Evolutionary conservation across 2,888 invertebrate genomes (phyloP).

Genomic region (Mimas tiliae): DNA sequence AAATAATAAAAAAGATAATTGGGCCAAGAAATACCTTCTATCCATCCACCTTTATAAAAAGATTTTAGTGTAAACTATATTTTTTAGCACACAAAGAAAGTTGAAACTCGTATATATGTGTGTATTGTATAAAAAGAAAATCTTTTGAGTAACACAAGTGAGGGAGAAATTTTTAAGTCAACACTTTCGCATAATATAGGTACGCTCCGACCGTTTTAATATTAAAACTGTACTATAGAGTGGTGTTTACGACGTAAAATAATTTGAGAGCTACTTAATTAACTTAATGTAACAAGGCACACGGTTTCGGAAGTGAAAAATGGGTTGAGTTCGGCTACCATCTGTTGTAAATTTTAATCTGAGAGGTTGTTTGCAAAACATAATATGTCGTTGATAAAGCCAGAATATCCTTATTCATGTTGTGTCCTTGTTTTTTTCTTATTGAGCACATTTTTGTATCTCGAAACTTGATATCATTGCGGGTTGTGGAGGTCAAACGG

Average conservation of each 20-base stretch:
- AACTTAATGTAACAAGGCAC: not conserved
- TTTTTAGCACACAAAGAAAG: not conserved
- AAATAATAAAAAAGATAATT: too few relatives aligned
- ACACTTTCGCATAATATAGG: slow-evolving; percentile 2
- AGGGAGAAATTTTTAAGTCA: slow-evolving; percentile 9
- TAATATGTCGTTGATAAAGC: not conserved
- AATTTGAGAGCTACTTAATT: not conserved
- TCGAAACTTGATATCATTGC: too few relatives aligned
- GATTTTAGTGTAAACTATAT: too few relatives aligned
- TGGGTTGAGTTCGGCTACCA: not conserved
- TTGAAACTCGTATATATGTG: not conserved
- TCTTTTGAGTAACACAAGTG: not conserved
- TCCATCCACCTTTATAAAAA: too few relatives aligned
- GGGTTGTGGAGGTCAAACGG: too few relatives aligned
- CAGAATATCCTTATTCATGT: too few relatives aligned
- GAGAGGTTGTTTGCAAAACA: not conserved
- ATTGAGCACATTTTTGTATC: too few relatives aligned
- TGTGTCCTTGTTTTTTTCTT: too few relatives aligned
- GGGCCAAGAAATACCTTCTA: too few relatives aligned
- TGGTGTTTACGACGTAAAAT: not conserved
- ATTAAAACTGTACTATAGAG: not conserved
- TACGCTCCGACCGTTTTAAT: not conserved
- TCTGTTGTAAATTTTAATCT: not conserved
- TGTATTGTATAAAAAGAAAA: slow-evolving; percentile 12
- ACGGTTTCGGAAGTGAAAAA: not conserved